phyloP scores from a whole-genome alignment of 2,797 vertebrate species.

The Argyrosomus regius region DNA sequence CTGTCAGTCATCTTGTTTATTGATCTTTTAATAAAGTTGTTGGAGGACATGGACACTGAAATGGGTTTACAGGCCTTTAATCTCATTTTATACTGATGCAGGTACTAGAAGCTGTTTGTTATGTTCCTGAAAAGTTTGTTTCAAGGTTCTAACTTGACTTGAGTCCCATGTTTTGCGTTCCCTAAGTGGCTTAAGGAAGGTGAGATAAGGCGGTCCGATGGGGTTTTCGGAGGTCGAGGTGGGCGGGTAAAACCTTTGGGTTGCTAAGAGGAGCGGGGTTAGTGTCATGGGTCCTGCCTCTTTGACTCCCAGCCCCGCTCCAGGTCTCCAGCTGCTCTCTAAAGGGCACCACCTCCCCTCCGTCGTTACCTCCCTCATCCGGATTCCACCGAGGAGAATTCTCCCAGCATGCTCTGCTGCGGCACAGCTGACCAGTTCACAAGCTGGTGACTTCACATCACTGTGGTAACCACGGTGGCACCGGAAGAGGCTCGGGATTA shows the following conservation, averaged over 20 bases:
- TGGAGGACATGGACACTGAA: too few species aligned
- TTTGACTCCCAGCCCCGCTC: slow-evolving; percentile 28
- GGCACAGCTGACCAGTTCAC: slow-evolving; percentile 27
- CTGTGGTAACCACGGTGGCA: slow-evolving; percentile 38
- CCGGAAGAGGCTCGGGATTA: not conserved
- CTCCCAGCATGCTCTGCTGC: slow-evolving; percentile 56
- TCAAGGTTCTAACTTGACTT: too few species aligned
- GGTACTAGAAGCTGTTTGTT: too few species aligned
- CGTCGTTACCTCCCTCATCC: slow-evolving; percentile 21
- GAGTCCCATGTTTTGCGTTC: not conserved
- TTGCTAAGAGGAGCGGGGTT: not conserved
- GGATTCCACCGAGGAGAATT: slow-evolving; percentile 40
- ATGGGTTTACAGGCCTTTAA: too few species aligned
- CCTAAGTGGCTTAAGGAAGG: not conserved
- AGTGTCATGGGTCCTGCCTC: slow-evolving; percentile 13
- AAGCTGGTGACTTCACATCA: slow-evolving; percentile 34
- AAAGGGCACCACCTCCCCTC: slow-evolving; percentile 30
- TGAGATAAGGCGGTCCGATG: not conserved
- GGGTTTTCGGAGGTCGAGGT: not conserved
- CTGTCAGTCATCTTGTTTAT: too few species aligned
- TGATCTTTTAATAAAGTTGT: too few species aligned
- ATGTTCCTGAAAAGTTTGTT: too few species aligned
- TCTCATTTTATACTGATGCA: too few species aligned
- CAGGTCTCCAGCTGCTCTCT: slow-evolving; percentile 25
- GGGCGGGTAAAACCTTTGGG: not conserved